Evolutionary conservation across 2,888 invertebrate genomes (phyloP).

Genomic region (Ennomos erosarius): DNA sequence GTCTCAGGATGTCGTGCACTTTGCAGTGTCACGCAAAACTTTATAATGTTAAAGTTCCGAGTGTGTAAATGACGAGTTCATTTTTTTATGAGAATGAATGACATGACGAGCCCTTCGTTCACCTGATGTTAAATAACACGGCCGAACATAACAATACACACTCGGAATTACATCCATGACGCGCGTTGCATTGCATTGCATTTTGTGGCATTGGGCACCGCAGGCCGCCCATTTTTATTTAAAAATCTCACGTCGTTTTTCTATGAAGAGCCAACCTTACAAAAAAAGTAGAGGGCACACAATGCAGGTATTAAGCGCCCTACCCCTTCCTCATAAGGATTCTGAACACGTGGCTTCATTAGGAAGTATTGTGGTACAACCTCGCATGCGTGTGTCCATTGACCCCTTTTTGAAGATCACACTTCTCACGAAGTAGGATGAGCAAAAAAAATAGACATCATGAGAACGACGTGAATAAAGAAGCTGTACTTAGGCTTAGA

Average conservation of each 20-base stretch:
- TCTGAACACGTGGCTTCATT: constrained; percentile 36
- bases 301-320: constrained; percentile 18
- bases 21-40: no score
- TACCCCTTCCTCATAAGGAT: constrained; percentile 7
- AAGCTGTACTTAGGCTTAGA: no score
- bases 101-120: background rate
- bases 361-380: constrained; percentile 36
- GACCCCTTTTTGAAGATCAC: constrained; percentile 21
- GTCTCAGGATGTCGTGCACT: no score
- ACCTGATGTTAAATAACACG: background rate
- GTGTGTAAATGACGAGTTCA: no score
- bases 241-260: background rate
- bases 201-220: no score
- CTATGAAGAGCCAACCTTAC: background rate
- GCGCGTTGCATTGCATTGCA: no score
- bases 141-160: no score
- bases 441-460: constrained; percentile 8
- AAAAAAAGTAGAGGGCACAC: constrained; percentile 7
- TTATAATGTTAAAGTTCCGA: no score
- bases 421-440: constrained; percentile 19
- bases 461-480: background rate
- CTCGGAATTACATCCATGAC: no score
- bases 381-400: constrained; percentile 16
- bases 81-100: no score
- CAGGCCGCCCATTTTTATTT: no score